These are phyloP conservation scores for Villa cingulata DNA, from an alignment of 2,888 invertebrate genomes.

Conservation along the genomic window DNA sequence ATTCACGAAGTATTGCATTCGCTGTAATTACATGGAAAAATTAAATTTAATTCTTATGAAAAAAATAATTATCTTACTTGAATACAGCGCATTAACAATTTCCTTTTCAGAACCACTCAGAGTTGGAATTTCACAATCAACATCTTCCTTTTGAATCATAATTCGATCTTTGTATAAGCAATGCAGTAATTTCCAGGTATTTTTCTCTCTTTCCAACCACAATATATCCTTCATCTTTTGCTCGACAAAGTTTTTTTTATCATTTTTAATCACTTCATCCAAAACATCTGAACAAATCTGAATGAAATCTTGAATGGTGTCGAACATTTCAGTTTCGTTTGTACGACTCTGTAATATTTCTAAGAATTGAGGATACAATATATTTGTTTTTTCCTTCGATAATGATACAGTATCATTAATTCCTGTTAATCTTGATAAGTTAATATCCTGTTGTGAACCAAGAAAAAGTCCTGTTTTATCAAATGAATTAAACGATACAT, in stretches of 20 bases:
- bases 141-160: constrained; percentile 31
- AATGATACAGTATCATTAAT: background rate
- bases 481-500: background rate
- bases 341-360: constrained; percentile 29
- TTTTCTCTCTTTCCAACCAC: constrained; percentile 68
- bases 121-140: constrained; percentile 30
- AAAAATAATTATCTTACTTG: constrained; percentile 25
- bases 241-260: constrained; percentile 11
- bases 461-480: no score
- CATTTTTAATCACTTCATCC: constrained; percentile 12
- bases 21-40: no score
- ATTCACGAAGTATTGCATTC: constrained; percentile 48
- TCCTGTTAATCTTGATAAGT: background rate
- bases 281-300: constrained; percentile 14
- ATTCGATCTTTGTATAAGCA: constrained; percentile 72
- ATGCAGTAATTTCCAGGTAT: constrained; percentile 76
- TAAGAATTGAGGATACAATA: constrained; percentile 29
- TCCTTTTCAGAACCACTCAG: constrained; percentile 42
- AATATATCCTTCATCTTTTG: constrained; percentile 24
- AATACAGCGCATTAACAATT: constrained; percentile 33
- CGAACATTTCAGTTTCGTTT: constrained; percentile 18
- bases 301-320: constrained; percentile 15
- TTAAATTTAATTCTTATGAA: constrained; percentile 24
- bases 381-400: constrained; percentile 24
- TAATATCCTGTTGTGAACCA: background rate